A percentile compares a stretch with the other conserved stretches of the same genome.
These are phyloP conservation scores for Leucopternis melanops DNA, from an alignment of 2,113 vertebrate species.

Conservation along the genomic window DNA sequence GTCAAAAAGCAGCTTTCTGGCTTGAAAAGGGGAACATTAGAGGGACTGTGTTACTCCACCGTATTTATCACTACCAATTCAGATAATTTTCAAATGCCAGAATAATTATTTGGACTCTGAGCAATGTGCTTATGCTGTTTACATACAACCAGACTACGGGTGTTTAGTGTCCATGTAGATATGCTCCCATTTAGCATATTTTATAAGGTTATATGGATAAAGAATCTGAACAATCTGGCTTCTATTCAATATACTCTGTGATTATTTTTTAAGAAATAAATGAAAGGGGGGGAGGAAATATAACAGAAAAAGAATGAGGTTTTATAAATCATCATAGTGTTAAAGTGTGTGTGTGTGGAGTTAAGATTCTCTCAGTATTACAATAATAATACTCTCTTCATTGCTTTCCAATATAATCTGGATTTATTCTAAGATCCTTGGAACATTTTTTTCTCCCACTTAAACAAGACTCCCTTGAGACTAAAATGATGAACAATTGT, in stretches of 20 bases:
- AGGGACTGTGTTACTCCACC: neutral
- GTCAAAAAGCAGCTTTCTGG: neutral
- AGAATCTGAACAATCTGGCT: neutral
- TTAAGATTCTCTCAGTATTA: neutral
- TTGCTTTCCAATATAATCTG: neutral
- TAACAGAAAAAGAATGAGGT: neutral
- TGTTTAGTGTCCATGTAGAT: neutral
- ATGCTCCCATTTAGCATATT: neutral
- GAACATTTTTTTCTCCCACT: neutral
- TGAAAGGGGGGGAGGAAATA: neutral
- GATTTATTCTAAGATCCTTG: neutral
- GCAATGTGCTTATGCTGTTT: neutral
- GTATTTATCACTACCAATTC: neutral
- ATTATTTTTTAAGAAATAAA: neutral
- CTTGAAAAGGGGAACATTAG: neutral
- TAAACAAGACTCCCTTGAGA: neutral
- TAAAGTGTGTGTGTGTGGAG: neutral
- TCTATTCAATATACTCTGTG: neutral
- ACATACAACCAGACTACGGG: neutral
- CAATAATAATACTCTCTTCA: neutral
- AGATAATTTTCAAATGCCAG: neutral
- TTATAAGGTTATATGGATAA: neutral
- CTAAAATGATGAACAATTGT: neutral
- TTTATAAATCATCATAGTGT: neutral
- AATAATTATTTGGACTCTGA: neutral